Percentiles rank a stretch among this genome's conserved stretches.
Conservation (phyloP, 2,888 invertebrate species). For the Hypsopygia costalis region DNA sequence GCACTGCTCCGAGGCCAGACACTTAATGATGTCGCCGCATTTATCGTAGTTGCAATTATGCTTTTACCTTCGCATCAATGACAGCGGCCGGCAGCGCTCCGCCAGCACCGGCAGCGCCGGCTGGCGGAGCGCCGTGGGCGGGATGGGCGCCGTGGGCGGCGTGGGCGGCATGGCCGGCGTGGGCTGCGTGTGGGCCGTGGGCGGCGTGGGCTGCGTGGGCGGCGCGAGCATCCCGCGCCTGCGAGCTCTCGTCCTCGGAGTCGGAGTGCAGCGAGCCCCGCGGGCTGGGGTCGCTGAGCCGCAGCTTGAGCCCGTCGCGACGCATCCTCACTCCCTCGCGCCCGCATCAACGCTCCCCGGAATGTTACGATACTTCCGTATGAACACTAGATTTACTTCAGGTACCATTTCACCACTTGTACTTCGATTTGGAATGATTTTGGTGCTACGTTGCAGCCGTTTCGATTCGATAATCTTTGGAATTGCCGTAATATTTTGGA, state of each 20-base stretch:
- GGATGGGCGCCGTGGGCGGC: conserved; percentile 41
- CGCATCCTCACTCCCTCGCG: conserved; percentile 42
- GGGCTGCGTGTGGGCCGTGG: conserved; percentile 45
- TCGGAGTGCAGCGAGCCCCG: conserved; percentile 63
- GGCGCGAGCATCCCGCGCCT: conserved; percentile 25
- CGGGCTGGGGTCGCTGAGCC: conserved; percentile 69
- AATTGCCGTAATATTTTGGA: no score
- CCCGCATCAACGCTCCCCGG: not conserved
- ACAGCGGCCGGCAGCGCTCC: conserved; percentile 43
- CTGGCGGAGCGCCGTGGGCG: no score
- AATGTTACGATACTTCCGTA: conserved; percentile 3
- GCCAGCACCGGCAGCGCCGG: conserved; percentile 43
- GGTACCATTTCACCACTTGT: not conserved
- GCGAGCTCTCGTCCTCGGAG: conserved; percentile 65
- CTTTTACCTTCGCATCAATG: conserved; percentile 47
- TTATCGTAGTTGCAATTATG: no score
- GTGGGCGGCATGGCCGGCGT: no score
- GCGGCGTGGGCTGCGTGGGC: conserved; percentile 42
- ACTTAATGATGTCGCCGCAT: no score
- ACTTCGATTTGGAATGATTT: conserved; percentile 1
- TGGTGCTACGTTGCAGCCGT: conserved; percentile 3
- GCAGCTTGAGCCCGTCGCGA: conserved; percentile 66
- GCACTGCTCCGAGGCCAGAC: no score
- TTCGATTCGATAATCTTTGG: not conserved
- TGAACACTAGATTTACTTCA: not conserved